Conservation (phyloP, 1,140 invertebrate species). For the Monomorium pharaonis region DNA sequence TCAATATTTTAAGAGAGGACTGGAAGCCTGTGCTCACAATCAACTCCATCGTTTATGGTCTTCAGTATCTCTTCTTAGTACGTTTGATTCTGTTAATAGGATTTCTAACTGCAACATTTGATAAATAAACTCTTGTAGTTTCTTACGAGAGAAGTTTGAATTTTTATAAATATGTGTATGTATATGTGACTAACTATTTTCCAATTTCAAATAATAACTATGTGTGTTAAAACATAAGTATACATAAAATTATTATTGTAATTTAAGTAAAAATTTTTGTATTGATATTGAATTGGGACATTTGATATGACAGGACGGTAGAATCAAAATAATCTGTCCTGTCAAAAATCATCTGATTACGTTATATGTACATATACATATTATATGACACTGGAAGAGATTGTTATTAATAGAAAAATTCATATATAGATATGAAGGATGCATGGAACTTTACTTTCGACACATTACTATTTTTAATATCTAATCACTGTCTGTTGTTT, state of each 20-base stretch:
- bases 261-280: no score
- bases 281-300: no score
- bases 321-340: no score
- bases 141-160: not conserved
- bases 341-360: no score
- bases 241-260: no score
- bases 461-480: not conserved
- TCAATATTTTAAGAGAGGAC: conserved; percentile 98
- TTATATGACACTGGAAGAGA: not conserved
- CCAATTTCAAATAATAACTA: no score
- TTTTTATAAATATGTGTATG: not conserved
- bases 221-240: no score
- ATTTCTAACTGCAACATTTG: not conserved
- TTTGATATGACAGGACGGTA: no score
- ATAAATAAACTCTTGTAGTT: not conserved
- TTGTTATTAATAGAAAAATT: not conserved
- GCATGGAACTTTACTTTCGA: not conserved
- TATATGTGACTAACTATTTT: no score
- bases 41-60: conserved; percentile 98
- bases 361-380: no score
- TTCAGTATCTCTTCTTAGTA: conserved; percentile 98
- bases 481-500: not conserved
- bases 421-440: not conserved
- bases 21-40: conserved; percentile 99
- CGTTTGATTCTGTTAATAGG: conserved; percentile 75